A percentile compares a stretch with the other conserved stretches of the same genome.
phyloP scores from a whole-genome alignment of 1,140 invertebrate genomes.

The Cephus cinctus region DNA sequence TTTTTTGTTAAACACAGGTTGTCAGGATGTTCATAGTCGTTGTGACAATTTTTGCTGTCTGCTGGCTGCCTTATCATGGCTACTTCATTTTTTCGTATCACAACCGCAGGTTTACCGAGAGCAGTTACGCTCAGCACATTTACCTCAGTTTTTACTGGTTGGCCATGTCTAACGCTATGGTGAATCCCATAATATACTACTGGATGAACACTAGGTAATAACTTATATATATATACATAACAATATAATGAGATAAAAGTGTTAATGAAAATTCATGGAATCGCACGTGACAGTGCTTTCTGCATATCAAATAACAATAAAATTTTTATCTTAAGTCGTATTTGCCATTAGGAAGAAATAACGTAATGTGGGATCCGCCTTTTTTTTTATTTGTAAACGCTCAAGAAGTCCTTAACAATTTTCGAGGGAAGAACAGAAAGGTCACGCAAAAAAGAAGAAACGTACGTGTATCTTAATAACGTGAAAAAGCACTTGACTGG shows the following conservation, averaged over 20 bases:
- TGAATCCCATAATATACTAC: constrained; percentile 89
- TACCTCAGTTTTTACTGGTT: constrained; percentile 87
- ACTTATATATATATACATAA: constrained; percentile 5
- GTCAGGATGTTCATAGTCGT: constrained; percentile 84
- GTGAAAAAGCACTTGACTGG: too few relatives aligned
- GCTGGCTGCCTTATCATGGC: constrained; percentile 86
- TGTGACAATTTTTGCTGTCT: constrained; percentile 81
- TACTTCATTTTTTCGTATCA: constrained; percentile 86
- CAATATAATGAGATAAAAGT: too few relatives aligned
- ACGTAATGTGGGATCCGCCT: too few relatives aligned
- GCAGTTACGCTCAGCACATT: constrained; percentile 76
- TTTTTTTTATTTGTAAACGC: too few relatives aligned
- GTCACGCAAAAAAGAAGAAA: too few relatives aligned
- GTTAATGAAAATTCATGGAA: too few relatives aligned
- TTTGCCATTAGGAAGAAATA: neutral
- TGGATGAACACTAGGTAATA: constrained; percentile 83
- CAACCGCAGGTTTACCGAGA: constrained; percentile 68
- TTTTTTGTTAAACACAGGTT: constrained; percentile 60
- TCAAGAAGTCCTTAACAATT: too few relatives aligned
- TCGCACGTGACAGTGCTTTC: too few relatives aligned
- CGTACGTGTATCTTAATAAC: too few relatives aligned
- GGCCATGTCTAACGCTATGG: constrained; percentile 90
- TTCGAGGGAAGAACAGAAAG: too few relatives aligned
- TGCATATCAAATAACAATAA: constrained; percentile 2
- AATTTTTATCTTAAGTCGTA: neutral